Evolutionary conservation across 2,888 invertebrate genomes (phyloP).

Genomic region (Esperia sulphurella): DNA sequence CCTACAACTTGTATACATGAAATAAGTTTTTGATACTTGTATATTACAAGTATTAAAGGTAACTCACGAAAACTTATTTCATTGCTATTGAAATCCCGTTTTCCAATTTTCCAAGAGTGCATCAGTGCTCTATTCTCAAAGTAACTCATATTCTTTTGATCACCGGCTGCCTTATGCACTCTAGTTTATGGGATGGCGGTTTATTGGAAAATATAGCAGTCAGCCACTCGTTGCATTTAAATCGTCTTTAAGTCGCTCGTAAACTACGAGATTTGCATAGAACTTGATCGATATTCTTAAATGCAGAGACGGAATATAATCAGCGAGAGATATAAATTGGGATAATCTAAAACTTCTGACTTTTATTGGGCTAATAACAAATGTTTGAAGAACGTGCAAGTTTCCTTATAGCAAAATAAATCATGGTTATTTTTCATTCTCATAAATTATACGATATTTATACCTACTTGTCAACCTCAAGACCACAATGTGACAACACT

Average conservation of each 20-base stretch:
- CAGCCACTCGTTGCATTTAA: conserved; percentile 58
- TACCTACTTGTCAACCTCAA: conserved; percentile 80
- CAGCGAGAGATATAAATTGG: too few relatives aligned
- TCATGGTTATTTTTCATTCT: too few relatives aligned
- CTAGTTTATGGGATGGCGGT: conserved; percentile 31
- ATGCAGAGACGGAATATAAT: background rate
- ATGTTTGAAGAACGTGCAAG: too few relatives aligned
- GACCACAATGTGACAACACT: conserved; percentile 90
- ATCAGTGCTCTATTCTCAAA: background rate
- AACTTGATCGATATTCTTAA: background rate
- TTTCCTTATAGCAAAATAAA: too few relatives aligned
- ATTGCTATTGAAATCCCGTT: background rate
- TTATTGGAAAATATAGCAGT: conserved; percentile 52
- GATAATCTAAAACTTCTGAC: too few relatives aligned
- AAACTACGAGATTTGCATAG: conserved; percentile 13
- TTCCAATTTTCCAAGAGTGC: background rate
- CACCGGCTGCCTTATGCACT: conserved; percentile 20
- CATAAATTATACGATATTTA: too few relatives aligned
- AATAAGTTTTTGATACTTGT: too few relatives aligned
- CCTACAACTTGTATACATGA: too few relatives aligned
- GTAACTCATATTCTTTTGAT: background rate
- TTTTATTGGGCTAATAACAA: too few relatives aligned
- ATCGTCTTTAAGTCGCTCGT: conserved; percentile 39
- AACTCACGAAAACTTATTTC: background rate
- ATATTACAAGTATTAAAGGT: too few relatives aligned